Evolutionary conservation across 2,888 invertebrate genomes (phyloP), one percentile per base, ranked within the genome.

Genomic region (Xestia ashworthii): DNA sequence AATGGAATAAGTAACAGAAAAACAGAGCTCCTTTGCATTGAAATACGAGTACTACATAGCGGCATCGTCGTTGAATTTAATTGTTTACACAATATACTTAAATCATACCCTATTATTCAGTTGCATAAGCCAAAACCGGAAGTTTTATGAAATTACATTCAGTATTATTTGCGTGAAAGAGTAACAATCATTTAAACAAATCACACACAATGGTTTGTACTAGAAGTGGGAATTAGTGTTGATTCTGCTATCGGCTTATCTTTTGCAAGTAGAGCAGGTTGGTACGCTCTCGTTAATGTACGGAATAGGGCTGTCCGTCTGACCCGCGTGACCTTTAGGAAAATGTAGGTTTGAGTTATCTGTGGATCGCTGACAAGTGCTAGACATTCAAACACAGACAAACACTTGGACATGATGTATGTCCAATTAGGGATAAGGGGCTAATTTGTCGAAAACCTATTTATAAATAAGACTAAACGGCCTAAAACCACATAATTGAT

Each of bases 291-390:
- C 66, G 78, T 73, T 78, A 66, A 62, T 60, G 55, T 62, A 8
- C 67, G 25, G 68, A 69, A 71, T 71, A 74, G 58, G 74, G 50
- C 41, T 68, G 58, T 48, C 74, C 41, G 44, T 79, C 64, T 62
- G 38, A 83, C 50, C 71, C 55, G 14, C 14, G 12, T 72, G 64
- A 74, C 71, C 80, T 79, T 69, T 44, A 50, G 11, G 41, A 53
- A 78, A 78, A 73, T 73, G 83, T 83, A 25, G 50, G 67, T 41
- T 68, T 58, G n/a, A 53, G 53, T 65, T 82, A 79, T 74, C 83
- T 14, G 41, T 41, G n/a, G 25, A 68, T 41, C 60, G 41, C 38
- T 41, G 82, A 71, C 80, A 69, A 68, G 67, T 74, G 41, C n/a
- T 53, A 5, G 50, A n/a, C 19, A 82, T 72, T 82, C 16, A 50